Evolutionary conservation across 2,113 vertebrate genomes (phyloP).

Genomic region (Piprites chloris): DNA sequence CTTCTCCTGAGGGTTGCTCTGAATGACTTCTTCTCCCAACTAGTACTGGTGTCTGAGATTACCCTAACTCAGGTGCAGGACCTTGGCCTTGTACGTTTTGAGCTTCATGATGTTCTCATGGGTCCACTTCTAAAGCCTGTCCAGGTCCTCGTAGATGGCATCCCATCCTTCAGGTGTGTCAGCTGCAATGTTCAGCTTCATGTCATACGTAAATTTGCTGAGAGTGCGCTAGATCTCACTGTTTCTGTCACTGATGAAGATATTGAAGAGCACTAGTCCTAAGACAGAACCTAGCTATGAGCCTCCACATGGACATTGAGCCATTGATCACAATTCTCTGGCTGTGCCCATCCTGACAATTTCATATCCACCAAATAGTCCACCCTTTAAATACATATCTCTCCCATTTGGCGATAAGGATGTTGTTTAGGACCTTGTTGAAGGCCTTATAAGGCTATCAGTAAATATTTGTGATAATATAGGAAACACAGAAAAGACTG

Average conservation of each 20-base stretch:
- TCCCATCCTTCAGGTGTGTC: background rate
- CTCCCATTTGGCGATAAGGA: background rate
- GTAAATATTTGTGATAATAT: background rate
- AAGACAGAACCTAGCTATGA: background rate
- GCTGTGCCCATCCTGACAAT: background rate
- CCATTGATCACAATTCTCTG: background rate
- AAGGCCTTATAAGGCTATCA: background rate
- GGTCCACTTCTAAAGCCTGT: background rate
- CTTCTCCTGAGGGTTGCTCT: background rate
- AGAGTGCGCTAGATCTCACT: accelerated
- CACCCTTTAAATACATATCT: background rate
- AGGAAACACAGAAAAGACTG: background rate
- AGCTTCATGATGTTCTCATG: background rate
- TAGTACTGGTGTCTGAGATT: accelerated
- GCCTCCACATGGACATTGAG: background rate
- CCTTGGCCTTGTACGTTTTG: background rate
- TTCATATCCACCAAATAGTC: background rate
- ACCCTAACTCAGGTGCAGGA: background rate
- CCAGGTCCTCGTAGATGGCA: background rate
- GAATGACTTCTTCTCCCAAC: background rate
- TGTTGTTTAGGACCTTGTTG: background rate
- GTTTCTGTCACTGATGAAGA: background rate
- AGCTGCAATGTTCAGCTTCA: background rate
- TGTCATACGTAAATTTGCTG: background rate
- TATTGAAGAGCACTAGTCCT: background rate